A percentile compares a stretch with the other conserved stretches of the same genome.
These are phyloP conservation scores for Naso thynnoides DNA, from an alignment of 2,797 vertebrate genomes.

Conservation along the genomic window DNA sequence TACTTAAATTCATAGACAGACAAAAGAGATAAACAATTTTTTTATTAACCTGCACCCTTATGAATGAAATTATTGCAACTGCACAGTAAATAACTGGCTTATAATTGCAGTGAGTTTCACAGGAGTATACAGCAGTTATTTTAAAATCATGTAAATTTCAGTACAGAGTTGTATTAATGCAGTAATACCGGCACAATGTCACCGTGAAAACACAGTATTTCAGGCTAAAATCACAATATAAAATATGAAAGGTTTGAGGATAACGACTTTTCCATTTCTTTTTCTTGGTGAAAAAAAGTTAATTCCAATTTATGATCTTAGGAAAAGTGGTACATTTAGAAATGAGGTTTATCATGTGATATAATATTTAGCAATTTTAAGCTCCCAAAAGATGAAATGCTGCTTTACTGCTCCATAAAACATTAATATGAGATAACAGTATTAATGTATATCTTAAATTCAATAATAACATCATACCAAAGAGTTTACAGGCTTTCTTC, in stretches of 20 bases:
- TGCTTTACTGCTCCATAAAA: slow-evolving; percentile 27
- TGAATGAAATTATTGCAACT: no score
- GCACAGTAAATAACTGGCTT: no score
- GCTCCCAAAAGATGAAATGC: slow-evolving; percentile 13
- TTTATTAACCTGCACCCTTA: neutral
- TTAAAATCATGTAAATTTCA: no score
- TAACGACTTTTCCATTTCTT: slow-evolving; percentile 9
- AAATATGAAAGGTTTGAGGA: neutral
- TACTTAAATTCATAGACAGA: neutral
- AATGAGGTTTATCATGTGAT: neutral
- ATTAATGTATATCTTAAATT: slow-evolving; percentile 35
- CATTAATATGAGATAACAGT: slow-evolving; percentile 34
- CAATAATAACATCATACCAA: slow-evolving; percentile 35
- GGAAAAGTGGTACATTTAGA: neutral
- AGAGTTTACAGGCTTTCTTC: slow-evolving; percentile 46
- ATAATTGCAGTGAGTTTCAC: no score
- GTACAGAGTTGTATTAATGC: no score
- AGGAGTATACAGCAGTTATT: no score
- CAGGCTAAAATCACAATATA: no score
- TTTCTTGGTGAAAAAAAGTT: neutral
- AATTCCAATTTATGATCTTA: slow-evolving; percentile 11
- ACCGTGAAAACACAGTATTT: no score
- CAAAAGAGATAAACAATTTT: neutral
- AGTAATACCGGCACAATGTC: no score
- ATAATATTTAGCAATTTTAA: slow-evolving; percentile 17